These are phyloP conservation scores for Aphelocoma californica DNA, from an alignment of 2,797 vertebrate species.

Conservation along the genomic window DNA sequence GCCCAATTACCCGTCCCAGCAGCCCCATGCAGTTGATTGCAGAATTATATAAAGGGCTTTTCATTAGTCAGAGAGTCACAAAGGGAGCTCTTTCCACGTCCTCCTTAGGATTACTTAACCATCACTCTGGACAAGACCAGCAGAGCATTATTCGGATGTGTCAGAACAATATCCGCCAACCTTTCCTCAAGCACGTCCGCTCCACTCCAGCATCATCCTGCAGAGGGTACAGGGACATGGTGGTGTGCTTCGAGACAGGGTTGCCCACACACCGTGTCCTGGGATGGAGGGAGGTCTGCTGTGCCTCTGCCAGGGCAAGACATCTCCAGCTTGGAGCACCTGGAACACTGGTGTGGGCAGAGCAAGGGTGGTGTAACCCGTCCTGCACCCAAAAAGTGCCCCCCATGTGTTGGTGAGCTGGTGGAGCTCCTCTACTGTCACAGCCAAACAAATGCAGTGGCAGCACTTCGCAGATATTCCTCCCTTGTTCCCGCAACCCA, in stretches of 20 bases:
- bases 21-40: conserved; percentile 64
- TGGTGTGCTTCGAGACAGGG: neutral
- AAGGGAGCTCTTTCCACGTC: conserved; percentile 54
- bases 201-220: neutral
- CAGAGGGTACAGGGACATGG: neutral
- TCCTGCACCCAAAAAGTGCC: neutral
- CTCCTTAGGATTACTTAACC: conserved; percentile 47
- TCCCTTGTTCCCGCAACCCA: neutral
- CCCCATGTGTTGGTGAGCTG: neutral
- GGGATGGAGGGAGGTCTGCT: neutral
- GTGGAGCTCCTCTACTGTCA: neutral
- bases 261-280: fast-evolving
- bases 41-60: conserved; percentile 68
- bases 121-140: conserved; percentile 1
- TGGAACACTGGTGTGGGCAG: neutral
- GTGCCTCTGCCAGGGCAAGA: neutral
- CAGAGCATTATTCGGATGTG: neutral
- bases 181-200: neutral
- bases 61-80: conserved; percentile 62
- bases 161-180: neutral
- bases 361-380: neutral
- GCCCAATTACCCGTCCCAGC: conserved; percentile 65
- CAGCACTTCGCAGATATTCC: neutral
- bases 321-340: neutral
- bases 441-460: neutral